Conservation (phyloP, 2,797 vertebrate species). For the Ataeniobius toweri region DNA sequence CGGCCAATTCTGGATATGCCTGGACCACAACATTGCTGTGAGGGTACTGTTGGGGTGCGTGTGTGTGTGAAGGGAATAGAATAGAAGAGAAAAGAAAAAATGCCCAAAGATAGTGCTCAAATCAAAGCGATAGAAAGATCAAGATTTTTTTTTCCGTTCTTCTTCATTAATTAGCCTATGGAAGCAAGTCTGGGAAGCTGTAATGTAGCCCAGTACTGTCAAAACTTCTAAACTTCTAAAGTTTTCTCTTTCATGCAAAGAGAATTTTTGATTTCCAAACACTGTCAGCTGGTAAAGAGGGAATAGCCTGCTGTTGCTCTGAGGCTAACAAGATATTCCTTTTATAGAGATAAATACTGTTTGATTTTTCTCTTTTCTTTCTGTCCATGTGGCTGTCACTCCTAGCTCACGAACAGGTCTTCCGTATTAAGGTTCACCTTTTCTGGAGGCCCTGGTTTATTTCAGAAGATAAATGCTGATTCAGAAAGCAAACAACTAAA, state of each 20-base stretch:
- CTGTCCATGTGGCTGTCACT: constrained; percentile 1
- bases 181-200: constrained; percentile 27
- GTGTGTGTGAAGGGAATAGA: not conserved
- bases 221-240: constrained; percentile 43
- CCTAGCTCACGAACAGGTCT: constrained; percentile 15
- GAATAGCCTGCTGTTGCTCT: constrained; percentile 38
- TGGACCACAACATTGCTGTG: constrained; percentile 2
- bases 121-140: not conserved
- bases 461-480: constrained; percentile 21
- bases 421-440: not conserved
- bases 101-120: not conserved
- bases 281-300: constrained; percentile 41
- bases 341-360: constrained; percentile 23
- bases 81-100: not conserved
- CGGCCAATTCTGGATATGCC: constrained; percentile 21
- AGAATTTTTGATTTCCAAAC: constrained; percentile 61
- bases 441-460: not conserved
- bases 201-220: constrained; percentile 28
- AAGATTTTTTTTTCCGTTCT: constrained; percentile 7
- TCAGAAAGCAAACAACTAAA: constrained; percentile 16
- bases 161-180: constrained; percentile 38
- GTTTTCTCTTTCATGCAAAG: constrained; percentile 51
- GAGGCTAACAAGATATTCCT: constrained; percentile 33
- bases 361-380: constrained; percentile 10
- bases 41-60: not conserved